Evolutionary conservation across 2,113 vertebrate genomes (phyloP).

Genomic region (Seriola quinqueradiata): DNA sequence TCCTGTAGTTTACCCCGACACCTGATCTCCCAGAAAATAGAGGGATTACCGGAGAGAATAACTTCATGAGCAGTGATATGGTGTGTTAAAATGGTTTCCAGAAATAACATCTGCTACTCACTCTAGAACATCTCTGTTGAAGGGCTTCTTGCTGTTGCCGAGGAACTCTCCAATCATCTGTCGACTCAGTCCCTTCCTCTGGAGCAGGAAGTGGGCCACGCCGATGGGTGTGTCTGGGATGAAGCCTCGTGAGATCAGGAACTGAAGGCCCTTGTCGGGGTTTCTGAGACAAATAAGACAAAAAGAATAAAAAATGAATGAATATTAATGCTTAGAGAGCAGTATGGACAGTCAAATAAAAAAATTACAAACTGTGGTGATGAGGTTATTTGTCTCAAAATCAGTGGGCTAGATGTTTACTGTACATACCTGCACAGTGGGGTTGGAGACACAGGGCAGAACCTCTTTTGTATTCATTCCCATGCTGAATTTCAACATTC

Average conservation of each 20-base stretch:
- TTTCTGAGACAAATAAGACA: conserved; percentile 85
- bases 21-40: conserved; percentile 5
- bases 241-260: conserved; percentile 97
- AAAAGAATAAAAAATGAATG: neutral
- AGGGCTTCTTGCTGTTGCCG: conserved; percentile 98
- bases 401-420: neutral
- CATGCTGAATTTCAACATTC: conserved; percentile 37
- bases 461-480: conserved; percentile 36
- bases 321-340: neutral
- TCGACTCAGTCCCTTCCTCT: conserved; percentile 96
- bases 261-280: conserved; percentile 98
- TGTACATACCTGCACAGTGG: conserved; percentile 7
- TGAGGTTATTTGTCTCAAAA: neutral
- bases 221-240: conserved; percentile 98
- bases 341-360: neutral
- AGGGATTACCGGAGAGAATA: conserved; percentile 19
- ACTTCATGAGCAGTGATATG: neutral
- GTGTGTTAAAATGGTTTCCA: neutral
- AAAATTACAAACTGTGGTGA: neutral
- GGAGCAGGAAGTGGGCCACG: conserved; percentile 97
- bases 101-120: conserved; percentile 84
- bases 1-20: conserved; percentile 4
- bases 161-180: conserved; percentile 99
- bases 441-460: conserved; percentile 11
- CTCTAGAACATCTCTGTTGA: conserved; percentile 98